Conservation (phyloP, 2,113 vertebrate species). For the Laticauda colubrina region DNA sequence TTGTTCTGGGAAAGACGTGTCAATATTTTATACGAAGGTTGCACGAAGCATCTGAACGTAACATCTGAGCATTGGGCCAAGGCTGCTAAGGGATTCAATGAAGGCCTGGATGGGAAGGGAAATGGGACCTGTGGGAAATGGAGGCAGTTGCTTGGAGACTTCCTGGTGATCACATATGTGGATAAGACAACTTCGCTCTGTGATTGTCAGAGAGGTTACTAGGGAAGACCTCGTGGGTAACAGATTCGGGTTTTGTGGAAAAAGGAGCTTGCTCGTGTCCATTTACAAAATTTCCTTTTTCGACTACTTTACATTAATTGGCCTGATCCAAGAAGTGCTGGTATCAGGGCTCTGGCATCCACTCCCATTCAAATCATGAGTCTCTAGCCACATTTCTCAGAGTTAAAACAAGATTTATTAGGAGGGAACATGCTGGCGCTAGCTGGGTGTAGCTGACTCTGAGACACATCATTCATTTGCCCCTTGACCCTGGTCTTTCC, state of each 20-base stretch:
- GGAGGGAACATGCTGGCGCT: too few relatives aligned
- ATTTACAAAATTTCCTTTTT: neutral
- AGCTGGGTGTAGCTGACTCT: too few relatives aligned
- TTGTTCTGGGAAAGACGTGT: neutral
- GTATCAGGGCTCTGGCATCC: too few relatives aligned
- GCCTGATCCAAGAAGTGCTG: neutral
- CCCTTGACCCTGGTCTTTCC: too few relatives aligned
- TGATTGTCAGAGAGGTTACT: neutral
- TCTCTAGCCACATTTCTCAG: too few relatives aligned
- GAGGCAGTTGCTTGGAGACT: neutral
- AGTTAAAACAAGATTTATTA: too few relatives aligned
- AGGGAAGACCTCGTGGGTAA: neutral
- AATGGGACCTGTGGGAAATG: neutral
- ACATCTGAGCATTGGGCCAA: neutral
- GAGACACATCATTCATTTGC: too few relatives aligned
- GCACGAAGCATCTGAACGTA: neutral
- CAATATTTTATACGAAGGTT: neutral
- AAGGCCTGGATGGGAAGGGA: neutral
- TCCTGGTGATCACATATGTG: neutral
- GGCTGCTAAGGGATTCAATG: neutral
- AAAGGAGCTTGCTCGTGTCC: neutral
- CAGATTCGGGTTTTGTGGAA: neutral
- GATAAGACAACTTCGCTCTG: neutral
- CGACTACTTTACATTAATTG: neutral
- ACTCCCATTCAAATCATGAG: too few relatives aligned